Evolutionary conservation across 1,140 invertebrate genomes (phyloP).

Genomic region (Phymorhynchus buccinoides): DNA sequence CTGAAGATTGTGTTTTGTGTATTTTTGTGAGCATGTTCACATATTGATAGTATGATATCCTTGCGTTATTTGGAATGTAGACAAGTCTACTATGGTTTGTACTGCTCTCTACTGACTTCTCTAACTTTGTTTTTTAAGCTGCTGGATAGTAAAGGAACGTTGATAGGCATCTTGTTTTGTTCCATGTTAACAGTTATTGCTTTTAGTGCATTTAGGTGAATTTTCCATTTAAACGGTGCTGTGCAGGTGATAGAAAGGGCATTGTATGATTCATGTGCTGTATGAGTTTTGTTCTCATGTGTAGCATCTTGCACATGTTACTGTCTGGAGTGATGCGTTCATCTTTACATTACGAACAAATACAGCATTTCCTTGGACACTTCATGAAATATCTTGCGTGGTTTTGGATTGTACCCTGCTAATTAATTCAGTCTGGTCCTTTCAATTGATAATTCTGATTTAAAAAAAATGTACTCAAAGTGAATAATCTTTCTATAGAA

Average conservation of each 20-base stretch:
- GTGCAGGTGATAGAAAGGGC: background rate
- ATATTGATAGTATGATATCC: too few relatives aligned
- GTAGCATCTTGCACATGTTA: background rate
- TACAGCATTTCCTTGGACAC: background rate
- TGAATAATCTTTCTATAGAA: conserved; percentile 9
- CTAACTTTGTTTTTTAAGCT: background rate
- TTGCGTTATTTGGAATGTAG: background rate
- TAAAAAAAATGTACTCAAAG: background rate
- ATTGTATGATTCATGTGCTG: conserved; percentile 7
- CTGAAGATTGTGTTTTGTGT: background rate
- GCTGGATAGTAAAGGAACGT: background rate
- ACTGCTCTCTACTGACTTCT: background rate
- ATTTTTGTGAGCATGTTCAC: too few relatives aligned
- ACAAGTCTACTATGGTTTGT: background rate
- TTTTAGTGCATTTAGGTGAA: background rate
- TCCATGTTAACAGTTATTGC: background rate
- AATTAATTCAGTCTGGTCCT: background rate
- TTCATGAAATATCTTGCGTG: background rate
- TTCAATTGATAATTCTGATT: background rate
- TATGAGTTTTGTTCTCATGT: background rate
- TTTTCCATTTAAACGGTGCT: conserved; percentile 19
- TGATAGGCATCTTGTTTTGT: background rate
- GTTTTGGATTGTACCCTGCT: background rate
- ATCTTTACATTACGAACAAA: background rate
- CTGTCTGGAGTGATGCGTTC: background rate